Evolutionary conservation across 2,797 vertebrate genomes (phyloP).

Genomic region (Parambassis ranga): DNA sequence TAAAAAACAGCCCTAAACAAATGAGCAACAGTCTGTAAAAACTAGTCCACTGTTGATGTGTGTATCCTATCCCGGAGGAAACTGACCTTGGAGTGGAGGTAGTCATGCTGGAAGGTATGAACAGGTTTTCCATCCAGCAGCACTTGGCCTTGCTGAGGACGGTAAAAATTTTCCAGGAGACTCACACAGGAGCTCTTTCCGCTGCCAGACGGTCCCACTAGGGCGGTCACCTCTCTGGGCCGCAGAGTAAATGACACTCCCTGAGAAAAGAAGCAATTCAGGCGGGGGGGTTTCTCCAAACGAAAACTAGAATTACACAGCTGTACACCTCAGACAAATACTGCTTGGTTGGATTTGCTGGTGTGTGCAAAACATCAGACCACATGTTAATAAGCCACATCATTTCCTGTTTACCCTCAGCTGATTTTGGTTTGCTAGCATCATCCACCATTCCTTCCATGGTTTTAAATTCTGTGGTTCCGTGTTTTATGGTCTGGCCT

Average conservation of each 20-base stretch:
- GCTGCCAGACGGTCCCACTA: conserved; percentile 94
- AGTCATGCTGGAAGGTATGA: conserved; percentile 85
- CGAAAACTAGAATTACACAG: too few relatives aligned
- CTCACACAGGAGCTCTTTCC: conserved; percentile 96
- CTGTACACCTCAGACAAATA: too few relatives aligned
- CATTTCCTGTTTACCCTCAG: too few relatives aligned
- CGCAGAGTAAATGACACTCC: conserved; percentile 89
- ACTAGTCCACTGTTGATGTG: background rate
- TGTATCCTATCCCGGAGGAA: background rate
- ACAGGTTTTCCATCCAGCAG: conserved; percentile 90
- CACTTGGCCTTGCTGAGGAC: conserved; percentile 87
- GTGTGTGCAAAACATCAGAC: too few relatives aligned
- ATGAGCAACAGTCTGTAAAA: too few relatives aligned
- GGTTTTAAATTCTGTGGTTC: too few relatives aligned
- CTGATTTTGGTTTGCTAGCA: too few relatives aligned
- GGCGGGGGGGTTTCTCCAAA: background rate
- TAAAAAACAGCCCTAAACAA: background rate
- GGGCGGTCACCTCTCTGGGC: conserved; percentile 90
- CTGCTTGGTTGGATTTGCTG: too few relatives aligned
- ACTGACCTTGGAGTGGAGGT: conserved; percentile 88
- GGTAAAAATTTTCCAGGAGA: conserved; percentile 95
- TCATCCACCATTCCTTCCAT: too few relatives aligned
- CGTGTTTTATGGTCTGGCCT: too few relatives aligned
- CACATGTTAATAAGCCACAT: too few relatives aligned
- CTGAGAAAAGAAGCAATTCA: conserved; percentile 69